Base-by-base conservation (phyloP, 2,797 vertebrate species). In the Eidolon dupreanum region DNA sequence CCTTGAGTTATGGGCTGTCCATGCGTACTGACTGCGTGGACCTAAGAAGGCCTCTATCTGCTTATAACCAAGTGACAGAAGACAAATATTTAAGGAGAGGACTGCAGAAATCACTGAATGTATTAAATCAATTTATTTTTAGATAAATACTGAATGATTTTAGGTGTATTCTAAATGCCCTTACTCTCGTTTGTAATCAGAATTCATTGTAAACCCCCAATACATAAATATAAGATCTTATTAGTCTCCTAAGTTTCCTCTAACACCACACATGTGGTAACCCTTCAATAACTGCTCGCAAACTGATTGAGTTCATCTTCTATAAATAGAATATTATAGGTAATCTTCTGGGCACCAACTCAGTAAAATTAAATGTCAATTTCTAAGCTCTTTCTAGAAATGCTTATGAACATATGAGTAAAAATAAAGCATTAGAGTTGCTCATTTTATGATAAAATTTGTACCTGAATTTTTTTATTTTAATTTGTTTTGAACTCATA, bases 291-390 rank as follows among this genome's bases (percentile, higher is more conserved):
- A 63, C 63, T 70, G 24, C 91, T 68, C 26, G 26, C 63, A 83
- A 87, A 85, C 12, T 31, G 12, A 53, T 46, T 78, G 11, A 91
- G 81, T 43, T 96, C 19, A 24, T 86, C n/a, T 24, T 96, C 95
- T 94, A 15, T 85, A 81, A 51, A 55, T 96, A 90, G 90, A 97
- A 96, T 92, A 33, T 87, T 96, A 96, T 93, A 95, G 93, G 65
- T 75, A 63, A n/a, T 97, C 95, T 90, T 71, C 0, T 0, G 75
- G 84, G 90, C 92, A 95, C 88, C 98, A 96, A 97, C 93, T 92
- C 12, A 57, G 95, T 93, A 96, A 98, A 97, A 97, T 97, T 90
- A 97, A 96, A 97, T 97, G 81, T 97, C 90, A 79, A 71, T 97
- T 96, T 87, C 95, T 95, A 36, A 89, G 28, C n/a, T 97, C 46